These are phyloP conservation scores for Embiotoca jacksoni DNA, from an alignment of 2,113 vertebrate species.

Conservation along the genomic window DNA sequence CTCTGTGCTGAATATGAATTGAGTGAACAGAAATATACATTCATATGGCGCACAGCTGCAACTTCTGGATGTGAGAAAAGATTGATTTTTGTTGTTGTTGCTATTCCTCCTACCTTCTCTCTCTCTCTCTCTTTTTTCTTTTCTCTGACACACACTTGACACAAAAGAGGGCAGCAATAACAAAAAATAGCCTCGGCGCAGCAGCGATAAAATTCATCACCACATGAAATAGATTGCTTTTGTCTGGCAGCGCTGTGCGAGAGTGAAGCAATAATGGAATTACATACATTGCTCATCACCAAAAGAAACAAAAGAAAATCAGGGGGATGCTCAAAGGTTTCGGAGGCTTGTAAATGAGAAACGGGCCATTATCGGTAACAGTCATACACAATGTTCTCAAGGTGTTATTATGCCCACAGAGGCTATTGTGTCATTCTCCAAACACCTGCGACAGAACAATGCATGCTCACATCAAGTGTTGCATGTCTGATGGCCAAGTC, in stretches of 20 bases:
- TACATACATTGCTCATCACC: conserved; percentile 42
- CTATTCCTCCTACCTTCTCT: not conserved
- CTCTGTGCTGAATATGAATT: conserved; percentile 66
- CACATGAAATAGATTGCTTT: conserved; percentile 55
- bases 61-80: conserved; percentile 39
- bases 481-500: not conserved
- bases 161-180: conserved; percentile 33
- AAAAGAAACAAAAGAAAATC: not conserved
- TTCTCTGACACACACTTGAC: conserved; percentile 40
- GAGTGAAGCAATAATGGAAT: conserved; percentile 45
- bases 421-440: not conserved
- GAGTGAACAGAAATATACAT: conserved; percentile 46
- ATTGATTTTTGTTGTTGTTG: conserved; percentile 29
- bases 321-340: conserved; percentile 6
- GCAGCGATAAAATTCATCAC: conserved; percentile 26
- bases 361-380: not conserved
- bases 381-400: not conserved
- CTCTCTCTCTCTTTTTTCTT: conserved; percentile 1
- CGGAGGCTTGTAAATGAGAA: conserved; percentile 21
- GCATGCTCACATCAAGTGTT: not conserved
- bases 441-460: conserved; percentile 1
- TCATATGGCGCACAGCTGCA: conserved; percentile 44
- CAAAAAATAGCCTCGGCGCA: conserved; percentile 15
- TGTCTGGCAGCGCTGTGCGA: conserved; percentile 15
- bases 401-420: not conserved